Percentiles rank a stretch among this genome's conserved stretches.
Conservation (phyloP, 2,797 vertebrate species). For the Columba guinea region DNA sequence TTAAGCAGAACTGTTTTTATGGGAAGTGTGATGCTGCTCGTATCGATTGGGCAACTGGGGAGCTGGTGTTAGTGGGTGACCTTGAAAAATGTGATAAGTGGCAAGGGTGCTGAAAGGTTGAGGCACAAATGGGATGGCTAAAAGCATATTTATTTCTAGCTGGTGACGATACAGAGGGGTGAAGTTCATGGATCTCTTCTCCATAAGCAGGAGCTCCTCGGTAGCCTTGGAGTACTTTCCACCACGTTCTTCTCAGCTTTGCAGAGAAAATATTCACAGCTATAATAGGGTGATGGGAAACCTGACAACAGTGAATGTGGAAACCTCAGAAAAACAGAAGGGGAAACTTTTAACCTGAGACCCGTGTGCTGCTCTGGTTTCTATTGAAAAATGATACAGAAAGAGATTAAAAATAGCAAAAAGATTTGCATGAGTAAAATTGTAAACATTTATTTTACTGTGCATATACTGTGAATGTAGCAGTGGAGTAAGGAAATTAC, state of each 20-base stretch:
- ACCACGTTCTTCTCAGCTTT: not conserved
- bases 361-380: not conserved
- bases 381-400: not conserved
- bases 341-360: not conserved
- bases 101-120: conserved; percentile 74
- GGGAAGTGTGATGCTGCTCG: conserved; percentile 64
- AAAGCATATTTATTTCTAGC: conserved; percentile 63
- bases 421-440: not conserved
- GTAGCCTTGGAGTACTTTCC: not conserved
- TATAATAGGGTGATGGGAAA: not conserved
- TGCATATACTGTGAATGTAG: fast-evolving
- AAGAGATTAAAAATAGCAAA: not conserved
- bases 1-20: conserved; percentile 27
- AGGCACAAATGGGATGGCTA: conserved; percentile 68
- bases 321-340: not conserved
- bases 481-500: conserved; percentile 37
- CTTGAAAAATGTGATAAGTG: conserved; percentile 77
- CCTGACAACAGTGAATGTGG: not conserved
- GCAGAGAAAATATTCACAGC: conserved; percentile 7
- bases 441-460: not conserved
- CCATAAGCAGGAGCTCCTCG: not conserved
- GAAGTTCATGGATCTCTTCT: conserved; percentile 27
- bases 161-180: not conserved
- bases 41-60: conserved; percentile 69
- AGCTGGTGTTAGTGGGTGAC: conserved; percentile 66